These are phyloP conservation scores for Lissocephala sabroskyi DNA, from an alignment of 2,888 invertebrate species.

Conservation along the genomic window DNA sequence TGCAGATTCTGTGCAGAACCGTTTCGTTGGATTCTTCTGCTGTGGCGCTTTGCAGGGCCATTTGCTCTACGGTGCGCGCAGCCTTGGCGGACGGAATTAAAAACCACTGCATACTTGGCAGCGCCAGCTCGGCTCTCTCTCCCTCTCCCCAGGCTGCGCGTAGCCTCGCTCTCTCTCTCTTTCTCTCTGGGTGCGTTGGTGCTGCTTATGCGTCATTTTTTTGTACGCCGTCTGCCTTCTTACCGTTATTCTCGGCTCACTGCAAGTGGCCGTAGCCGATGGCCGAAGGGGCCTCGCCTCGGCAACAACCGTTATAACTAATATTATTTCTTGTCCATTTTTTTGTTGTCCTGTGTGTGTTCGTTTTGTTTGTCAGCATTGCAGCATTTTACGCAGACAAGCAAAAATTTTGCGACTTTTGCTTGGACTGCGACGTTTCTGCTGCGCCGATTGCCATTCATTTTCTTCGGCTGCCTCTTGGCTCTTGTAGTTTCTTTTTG, in stretches of 20 bases:
- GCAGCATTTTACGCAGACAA: conserved; percentile 60
- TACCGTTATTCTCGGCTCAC: conserved; percentile 41
- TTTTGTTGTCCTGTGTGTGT: conserved; percentile 5
- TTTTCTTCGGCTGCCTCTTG: conserved; percentile 16
- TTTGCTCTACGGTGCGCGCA: conserved; percentile 25
- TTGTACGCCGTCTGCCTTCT: conserved; percentile 34
- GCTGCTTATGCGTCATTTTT: conserved; percentile 57
- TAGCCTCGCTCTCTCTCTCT: conserved; percentile 6
- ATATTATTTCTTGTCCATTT: conserved; percentile 16
- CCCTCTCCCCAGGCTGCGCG: background rate
- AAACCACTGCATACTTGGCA: conserved; percentile 35
- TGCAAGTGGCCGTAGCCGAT: conserved; percentile 17
- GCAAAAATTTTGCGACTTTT: conserved; percentile 17
- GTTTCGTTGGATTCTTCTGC: conserved; percentile 38
- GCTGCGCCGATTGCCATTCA: conserved; percentile 28
- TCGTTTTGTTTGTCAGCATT: conserved; percentile 43
- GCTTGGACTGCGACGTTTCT: conserved; percentile 29
- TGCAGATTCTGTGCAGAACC: conserved; percentile 56
- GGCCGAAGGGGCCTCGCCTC: no score
- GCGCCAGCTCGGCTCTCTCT: conserved; percentile 17
- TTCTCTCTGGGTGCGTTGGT: conserved; percentile 1
- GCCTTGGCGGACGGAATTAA: conserved; percentile 2
- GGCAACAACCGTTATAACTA: conserved; percentile 25
- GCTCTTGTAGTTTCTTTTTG: background rate
- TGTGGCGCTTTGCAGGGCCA: conserved; percentile 46